phyloP scores from a whole-genome alignment of 2,797 vertebrate species.

The Darevskia nairensis region DNA sequence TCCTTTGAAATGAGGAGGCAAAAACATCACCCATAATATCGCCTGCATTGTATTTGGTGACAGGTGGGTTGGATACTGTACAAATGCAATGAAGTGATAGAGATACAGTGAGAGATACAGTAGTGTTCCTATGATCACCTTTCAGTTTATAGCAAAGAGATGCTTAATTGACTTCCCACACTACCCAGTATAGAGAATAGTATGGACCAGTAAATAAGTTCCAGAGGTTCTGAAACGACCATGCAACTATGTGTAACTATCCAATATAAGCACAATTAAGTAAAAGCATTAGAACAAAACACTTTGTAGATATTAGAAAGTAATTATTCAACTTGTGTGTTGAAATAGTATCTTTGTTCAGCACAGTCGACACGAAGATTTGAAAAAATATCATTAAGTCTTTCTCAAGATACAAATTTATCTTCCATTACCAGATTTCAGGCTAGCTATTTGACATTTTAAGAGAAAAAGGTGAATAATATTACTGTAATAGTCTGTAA shows the following conservation, averaged over 20 bases:
- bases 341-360: slow-evolving; percentile 22
- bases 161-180: too few relatives aligned
- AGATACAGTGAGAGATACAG: neutral
- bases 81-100: neutral
- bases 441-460: slow-evolving; percentile 18
- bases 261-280: neutral
- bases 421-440: slow-evolving; percentile 36
- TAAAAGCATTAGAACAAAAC: neutral
- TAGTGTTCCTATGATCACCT: neutral
- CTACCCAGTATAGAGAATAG: too few relatives aligned
- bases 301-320: neutral
- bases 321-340: slow-evolving; percentile 16
- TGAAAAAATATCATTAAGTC: slow-evolving; percentile 25
- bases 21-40: neutral
- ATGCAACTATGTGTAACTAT: neutral
- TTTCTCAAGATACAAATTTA: slow-evolving; percentile 33
- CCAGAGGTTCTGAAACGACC: neutral
- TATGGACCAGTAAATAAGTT: too few relatives aligned
- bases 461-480: slow-evolving; percentile 25
- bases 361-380: neutral
- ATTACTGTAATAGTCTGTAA: slow-evolving; percentile 33
- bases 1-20: neutral
- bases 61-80: neutral
- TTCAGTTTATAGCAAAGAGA: neutral
- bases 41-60: neutral